Evolutionary conservation across 2,888 invertebrate species (phyloP).

Genomic region (Ommatoiulus sabulosus): DNA sequence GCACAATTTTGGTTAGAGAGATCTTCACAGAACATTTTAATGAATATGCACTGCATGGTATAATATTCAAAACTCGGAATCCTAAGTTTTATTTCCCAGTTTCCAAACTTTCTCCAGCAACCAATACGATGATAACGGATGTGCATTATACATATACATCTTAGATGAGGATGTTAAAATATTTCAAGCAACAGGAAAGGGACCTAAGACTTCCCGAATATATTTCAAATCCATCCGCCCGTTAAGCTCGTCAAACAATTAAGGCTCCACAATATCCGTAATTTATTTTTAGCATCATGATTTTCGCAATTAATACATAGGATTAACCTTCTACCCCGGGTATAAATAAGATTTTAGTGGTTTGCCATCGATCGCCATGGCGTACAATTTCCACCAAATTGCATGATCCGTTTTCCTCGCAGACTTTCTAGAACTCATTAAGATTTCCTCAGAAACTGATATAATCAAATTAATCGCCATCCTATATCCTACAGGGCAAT

Average conservation of each 20-base stretch:
- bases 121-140: constrained; percentile 13
- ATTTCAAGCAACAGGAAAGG: not conserved
- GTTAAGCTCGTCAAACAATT: not conserved
- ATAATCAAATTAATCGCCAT: constrained; percentile 42
- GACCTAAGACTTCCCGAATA: not conserved
- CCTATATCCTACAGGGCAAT: constrained; percentile 25
- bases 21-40: too few species aligned
- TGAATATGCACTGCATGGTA: too few species aligned
- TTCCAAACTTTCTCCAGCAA: not conserved
- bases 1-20: too few species aligned
- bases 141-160: not conserved
- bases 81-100: too few species aligned
- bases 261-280: not conserved
- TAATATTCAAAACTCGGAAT: too few species aligned
- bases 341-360: not conserved
- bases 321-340: not conserved
- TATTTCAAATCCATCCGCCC: constrained; percentile 9
- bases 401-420: not conserved
- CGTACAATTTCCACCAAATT: constrained; percentile 13
- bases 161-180: not conserved
- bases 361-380: constrained; percentile 2
- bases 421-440: constrained; percentile 35
- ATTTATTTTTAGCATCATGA: not conserved
- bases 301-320: not conserved
- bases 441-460: constrained; percentile 15